phyloP scores from a whole-genome alignment of 23 tunicate genomes.

The Clavelina lepadiformis region DNA sequence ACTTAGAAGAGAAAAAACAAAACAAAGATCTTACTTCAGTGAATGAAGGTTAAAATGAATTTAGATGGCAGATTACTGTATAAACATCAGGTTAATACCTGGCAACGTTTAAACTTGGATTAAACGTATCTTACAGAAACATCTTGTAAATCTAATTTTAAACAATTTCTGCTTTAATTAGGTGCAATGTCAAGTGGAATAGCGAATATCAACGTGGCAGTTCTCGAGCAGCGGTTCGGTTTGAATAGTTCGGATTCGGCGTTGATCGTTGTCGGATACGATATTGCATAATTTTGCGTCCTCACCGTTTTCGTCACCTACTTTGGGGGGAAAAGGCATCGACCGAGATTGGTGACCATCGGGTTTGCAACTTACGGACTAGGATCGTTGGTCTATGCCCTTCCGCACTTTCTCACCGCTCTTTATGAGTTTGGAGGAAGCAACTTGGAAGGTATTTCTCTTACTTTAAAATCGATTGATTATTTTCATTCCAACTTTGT shows the following conservation, averaged over 20 bases:
- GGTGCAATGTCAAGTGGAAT: slow-evolving; percentile 33
- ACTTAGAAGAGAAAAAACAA: too few species aligned
- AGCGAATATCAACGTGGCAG: slow-evolving; percentile 39
- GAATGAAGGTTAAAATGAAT: too few species aligned
- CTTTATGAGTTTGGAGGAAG: slow-evolving; percentile 16
- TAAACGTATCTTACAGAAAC: too few species aligned
- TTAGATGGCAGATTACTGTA: too few species aligned
- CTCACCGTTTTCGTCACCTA: slow-evolving; percentile 59
- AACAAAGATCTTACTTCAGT: too few species aligned
- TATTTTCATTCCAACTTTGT: too few species aligned
- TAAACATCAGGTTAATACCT: too few species aligned
- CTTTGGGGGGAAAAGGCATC: slow-evolving; percentile 23
- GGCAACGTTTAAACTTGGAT: too few species aligned
- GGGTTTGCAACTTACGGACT: slow-evolving; percentile 25
- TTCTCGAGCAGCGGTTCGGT: slow-evolving; percentile 61
- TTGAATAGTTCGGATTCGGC: slow-evolving; percentile 47
- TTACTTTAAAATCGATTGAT: too few species aligned
- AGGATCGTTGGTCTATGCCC: slow-evolving; percentile 20
- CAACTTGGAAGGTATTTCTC: neutral
- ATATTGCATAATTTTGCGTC: slow-evolving; percentile 62
- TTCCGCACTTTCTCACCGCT: slow-evolving; percentile 26
- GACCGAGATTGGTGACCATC: slow-evolving; percentile 11
- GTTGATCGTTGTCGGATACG: slow-evolving; percentile 46
- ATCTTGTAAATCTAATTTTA: too few species aligned
- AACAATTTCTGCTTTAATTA: too few species aligned